phyloP scores from a whole-genome alignment of 2,113 vertebrate species.

The Peromyscus maniculatus region DNA sequence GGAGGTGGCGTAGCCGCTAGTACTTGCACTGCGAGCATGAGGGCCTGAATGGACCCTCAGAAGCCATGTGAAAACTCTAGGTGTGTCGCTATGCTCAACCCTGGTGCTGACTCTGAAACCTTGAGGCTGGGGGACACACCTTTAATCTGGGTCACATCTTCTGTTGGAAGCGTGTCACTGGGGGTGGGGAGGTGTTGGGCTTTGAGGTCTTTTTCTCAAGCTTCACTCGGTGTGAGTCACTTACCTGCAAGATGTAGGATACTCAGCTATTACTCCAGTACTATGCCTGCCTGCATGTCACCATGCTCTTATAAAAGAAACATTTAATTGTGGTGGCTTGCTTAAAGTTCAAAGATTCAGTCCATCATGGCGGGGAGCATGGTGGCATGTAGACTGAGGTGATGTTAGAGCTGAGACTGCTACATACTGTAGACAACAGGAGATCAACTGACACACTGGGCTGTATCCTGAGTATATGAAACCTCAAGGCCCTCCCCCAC shows the following conservation, averaged over 20 bases:
- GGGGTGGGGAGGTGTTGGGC: too few relatives aligned
- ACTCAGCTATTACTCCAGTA: neutral
- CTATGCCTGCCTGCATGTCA: neutral
- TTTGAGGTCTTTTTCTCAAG: neutral
- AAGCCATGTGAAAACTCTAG: neutral
- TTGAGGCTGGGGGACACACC: neutral
- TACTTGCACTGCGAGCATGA: neutral
- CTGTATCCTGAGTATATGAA: too few relatives aligned
- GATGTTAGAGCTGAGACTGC: too few relatives aligned
- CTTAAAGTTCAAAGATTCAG: too few relatives aligned
- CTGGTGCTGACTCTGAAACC: neutral
- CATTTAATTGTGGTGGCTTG: too few relatives aligned
- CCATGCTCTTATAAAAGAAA: neutral
- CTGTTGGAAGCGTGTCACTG: neutral
- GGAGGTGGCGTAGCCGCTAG: neutral
- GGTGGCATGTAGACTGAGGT: too few relatives aligned
- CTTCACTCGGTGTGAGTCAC: neutral
- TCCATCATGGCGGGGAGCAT: too few relatives aligned
- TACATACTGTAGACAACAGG: too few relatives aligned
- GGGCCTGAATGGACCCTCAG: neutral
- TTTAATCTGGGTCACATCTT: neutral
- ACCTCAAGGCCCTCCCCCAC: too few relatives aligned
- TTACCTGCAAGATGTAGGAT: neutral
- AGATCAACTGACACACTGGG: too few relatives aligned
- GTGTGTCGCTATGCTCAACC: neutral